These are phyloP conservation scores for Phaethornis superciliosus DNA, from an alignment of 2,113 vertebrate species.

Conservation along the genomic window DNA sequence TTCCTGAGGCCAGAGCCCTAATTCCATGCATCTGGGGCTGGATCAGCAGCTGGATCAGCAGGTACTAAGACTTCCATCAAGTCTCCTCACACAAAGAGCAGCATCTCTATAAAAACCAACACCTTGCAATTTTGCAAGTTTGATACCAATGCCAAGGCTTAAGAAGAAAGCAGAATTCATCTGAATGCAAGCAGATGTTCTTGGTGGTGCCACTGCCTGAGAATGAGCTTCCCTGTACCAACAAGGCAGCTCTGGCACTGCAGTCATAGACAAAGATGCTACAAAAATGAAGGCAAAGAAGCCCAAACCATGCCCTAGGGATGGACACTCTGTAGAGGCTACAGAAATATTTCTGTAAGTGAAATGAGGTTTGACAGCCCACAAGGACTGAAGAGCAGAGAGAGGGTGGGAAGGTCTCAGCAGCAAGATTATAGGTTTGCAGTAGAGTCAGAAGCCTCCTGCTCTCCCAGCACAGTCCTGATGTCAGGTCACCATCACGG, in stretches of 20 bases:
- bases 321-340: rapidly evolving
- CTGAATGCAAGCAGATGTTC: not conserved
- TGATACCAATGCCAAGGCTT: conserved; percentile 5
- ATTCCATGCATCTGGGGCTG: not conserved
- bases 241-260: not conserved
- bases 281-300: not conserved
- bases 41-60: conserved; percentile 33
- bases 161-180: conserved; percentile 14
- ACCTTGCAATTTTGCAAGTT: conserved; percentile 3
- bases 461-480: rapidly evolving
- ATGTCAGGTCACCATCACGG: not conserved
- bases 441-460: not conserved
- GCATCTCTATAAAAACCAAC: not conserved
- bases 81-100: not conserved
- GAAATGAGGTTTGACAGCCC: not conserved
- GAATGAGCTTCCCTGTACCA: not conserved
- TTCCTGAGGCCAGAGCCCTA: not conserved
- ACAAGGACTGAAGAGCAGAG: rapidly evolving
- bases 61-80: not conserved
- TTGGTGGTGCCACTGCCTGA: not conserved
- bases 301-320: not conserved
- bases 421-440: rapidly evolving
- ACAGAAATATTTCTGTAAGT: not conserved
- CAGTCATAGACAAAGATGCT: not conserved
- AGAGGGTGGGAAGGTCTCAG: not conserved